Conservation (phyloP, 2,888 invertebrate genomes). For the Stenodema calcarata region DNA sequence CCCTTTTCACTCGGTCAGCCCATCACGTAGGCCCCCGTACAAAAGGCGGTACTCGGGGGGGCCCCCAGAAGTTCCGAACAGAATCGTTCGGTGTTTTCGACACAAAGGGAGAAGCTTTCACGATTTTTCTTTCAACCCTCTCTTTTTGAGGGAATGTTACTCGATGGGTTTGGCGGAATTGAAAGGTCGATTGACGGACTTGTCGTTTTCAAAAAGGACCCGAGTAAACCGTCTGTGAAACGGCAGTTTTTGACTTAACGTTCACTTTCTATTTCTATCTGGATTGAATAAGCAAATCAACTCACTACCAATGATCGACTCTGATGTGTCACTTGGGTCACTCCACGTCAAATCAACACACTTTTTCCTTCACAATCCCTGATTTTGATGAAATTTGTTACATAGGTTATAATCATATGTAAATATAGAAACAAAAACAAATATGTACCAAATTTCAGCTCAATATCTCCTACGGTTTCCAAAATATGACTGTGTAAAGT, state of each 20-base stretch:
- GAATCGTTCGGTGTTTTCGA: not conserved
- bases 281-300: too few relatives aligned
- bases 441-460: too few relatives aligned
- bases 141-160: not conserved
- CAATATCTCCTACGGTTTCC: too few relatives aligned
- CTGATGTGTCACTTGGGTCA: too few relatives aligned
- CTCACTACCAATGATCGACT: too few relatives aligned
- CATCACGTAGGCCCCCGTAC: not conserved
- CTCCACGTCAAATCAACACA: too few relatives aligned
- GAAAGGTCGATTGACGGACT: not conserved
- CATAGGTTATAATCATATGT: too few relatives aligned
- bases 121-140: not conserved
- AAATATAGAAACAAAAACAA: too few relatives aligned
- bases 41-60: not conserved
- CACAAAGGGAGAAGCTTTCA: not conserved
- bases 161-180: not conserved
- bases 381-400: too few relatives aligned
- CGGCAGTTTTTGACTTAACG: not conserved
- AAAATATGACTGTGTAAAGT: too few relatives aligned
- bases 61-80: not conserved
- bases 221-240: not conserved
- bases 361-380: too few relatives aligned
- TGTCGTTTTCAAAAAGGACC: not conserved
- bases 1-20: not conserved
- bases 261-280: not conserved